Percentiles rank a stretch among this genome's conserved stretches.
Evolutionary conservation across 2,797 vertebrate species (phyloP).

Genomic region (Sebastiscus tertius): DNA sequence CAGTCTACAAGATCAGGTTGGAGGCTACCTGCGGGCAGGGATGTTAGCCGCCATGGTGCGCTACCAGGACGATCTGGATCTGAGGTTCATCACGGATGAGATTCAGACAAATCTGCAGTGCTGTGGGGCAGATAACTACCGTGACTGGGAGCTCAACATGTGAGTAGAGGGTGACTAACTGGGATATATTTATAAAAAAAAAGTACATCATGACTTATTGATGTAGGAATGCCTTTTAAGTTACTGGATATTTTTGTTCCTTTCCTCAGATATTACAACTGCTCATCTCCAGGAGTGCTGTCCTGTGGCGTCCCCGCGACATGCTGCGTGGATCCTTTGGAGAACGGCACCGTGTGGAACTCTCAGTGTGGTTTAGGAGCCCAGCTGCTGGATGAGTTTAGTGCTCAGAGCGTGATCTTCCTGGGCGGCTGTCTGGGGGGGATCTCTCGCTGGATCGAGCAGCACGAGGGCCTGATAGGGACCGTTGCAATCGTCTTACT

Average conservation of each 20-base stretch:
- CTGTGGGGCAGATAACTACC: slow-evolving; percentile 89
- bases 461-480: slow-evolving; percentile 67
- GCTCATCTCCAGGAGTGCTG: slow-evolving; percentile 86
- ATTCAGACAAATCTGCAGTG: slow-evolving; percentile 89
- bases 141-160: slow-evolving; percentile 90
- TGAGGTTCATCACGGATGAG: slow-evolving; percentile 91
- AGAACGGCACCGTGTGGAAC: slow-evolving; percentile 86
- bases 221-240: not conserved
- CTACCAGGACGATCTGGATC: slow-evolving; percentile 90
- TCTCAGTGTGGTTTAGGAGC: slow-evolving; percentile 86
- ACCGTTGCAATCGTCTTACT: slow-evolving; percentile 26
- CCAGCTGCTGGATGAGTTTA: slow-evolving; percentile 78
- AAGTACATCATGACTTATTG: not conserved
- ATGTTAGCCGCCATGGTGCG: slow-evolving; percentile 83
- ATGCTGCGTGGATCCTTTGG: slow-evolving; percentile 87
- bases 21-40: slow-evolving; percentile 69
- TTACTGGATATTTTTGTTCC: not conserved
- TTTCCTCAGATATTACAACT: slow-evolving; percentile 90
- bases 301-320: slow-evolving; percentile 91
- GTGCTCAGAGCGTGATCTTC: slow-evolving; percentile 77
- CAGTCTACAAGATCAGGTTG: slow-evolving; percentile 79
- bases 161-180: slow-evolving; percentile 76
- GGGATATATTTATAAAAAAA: not conserved
- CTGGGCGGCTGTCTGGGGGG: slow-evolving; percentile 85
- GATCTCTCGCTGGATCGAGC: slow-evolving; percentile 83